Evolutionary conservation across 1,140 invertebrate genomes (phyloP), one percentile per base, ranked within the genome.

Genomic region (Dreissena rostriformis): DNA sequence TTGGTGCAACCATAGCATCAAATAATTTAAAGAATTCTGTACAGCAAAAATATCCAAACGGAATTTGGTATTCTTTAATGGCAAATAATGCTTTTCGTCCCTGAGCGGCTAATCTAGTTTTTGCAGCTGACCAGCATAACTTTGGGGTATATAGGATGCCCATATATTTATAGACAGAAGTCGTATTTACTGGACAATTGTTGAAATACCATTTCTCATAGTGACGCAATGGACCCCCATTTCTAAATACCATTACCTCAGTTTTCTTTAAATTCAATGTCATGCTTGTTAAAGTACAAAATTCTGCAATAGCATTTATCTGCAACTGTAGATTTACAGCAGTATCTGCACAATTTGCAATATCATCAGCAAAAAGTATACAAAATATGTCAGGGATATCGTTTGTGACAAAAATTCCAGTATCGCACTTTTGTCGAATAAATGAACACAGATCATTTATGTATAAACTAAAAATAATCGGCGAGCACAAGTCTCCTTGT

Each of bases 201-300:
- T 68, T 39, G 29, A 28, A 28, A 28, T 17, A 68, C 67, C 67
- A 68, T 28, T 39, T 26, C 15, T 68, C 67, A 68, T 68, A 68
- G 24, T 26, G 15, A 28, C 67, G 67, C 24, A 68, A 68, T 68
- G 67, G 67, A 68, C 67, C 67, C 19, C 67, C 67, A 26, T 68
- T 68, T 26, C 26, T 19, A 68, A 68, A 68, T 68, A 68, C 67
- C 17, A 68, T 68, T 4, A 68, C 26, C 26, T 68, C 67, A 17
- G 67, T 68, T 68, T 68, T 68, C 8, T 28, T 39, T 7, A 68
- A 15, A 68, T 68, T 68, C 8, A 68, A 22, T 7, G 2, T n/a
- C 67, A 68, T 68, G 29, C 67, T 68, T 19, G 24, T 28, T 22
- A 17, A 17, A 6, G 17, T 61, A 61, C 57, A 61, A 68, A 68